These are phyloP conservation scores for Cairina moschata DNA, from an alignment of 2,113 vertebrate species.

Conservation along the genomic window DNA sequence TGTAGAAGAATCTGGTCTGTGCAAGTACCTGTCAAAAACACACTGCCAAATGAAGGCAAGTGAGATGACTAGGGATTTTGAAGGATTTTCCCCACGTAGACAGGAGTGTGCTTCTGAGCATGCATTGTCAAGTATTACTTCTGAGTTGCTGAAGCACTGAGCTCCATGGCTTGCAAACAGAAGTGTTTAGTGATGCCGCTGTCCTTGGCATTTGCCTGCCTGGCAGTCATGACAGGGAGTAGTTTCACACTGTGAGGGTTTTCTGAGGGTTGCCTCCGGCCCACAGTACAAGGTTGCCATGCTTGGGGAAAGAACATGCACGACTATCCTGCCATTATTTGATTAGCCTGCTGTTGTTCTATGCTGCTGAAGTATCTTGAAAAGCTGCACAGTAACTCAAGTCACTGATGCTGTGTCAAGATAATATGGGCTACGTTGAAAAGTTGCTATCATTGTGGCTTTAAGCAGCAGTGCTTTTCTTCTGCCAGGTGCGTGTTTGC, in stretches of 20 bases:
- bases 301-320: not conserved
- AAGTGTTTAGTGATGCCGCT: not conserved
- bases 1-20: not conserved
- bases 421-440: not conserved
- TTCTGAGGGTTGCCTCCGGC: not conserved
- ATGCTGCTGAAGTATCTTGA: not conserved
- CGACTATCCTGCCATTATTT: not conserved
- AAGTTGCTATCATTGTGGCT: not conserved
- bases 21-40: not conserved
- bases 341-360: not conserved
- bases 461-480: not conserved
- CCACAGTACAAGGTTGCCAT: not conserved
- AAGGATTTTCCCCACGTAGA: not conserved
- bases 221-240: not conserved
- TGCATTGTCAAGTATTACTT: rapidly evolving
- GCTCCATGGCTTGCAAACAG: not conserved
- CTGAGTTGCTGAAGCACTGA: not conserved
- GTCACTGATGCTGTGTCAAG: not conserved
- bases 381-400: not conserved
- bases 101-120: not conserved
- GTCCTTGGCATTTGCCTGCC: not conserved
- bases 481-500: not conserved
- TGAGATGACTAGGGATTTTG: not conserved
- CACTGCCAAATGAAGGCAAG: not conserved
- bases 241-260: not conserved